Conservation (phyloP, 2,113 vertebrate species). For the Corvus hawaiiensis region DNA sequence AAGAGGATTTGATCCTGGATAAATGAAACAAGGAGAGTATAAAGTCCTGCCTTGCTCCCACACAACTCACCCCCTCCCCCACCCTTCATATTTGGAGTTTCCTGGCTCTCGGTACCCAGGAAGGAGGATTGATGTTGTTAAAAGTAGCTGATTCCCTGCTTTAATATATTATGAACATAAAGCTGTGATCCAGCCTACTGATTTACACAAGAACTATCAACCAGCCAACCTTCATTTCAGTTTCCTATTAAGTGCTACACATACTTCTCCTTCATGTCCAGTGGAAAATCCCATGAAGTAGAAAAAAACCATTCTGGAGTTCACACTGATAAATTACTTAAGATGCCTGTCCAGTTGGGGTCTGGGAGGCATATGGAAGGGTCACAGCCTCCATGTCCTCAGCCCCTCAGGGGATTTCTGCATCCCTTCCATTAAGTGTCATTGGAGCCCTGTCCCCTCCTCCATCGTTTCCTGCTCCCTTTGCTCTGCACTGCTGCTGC, state of each 20-base stretch:
- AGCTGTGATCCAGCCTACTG: not conserved
- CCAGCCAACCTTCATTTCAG: not conserved
- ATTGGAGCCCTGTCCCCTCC: not conserved
- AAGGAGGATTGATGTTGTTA: not conserved
- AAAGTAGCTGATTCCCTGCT: not conserved
- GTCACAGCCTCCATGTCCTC: not conserved
- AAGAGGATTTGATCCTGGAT: not conserved
- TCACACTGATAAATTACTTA: not conserved
- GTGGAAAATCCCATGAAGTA: not conserved
- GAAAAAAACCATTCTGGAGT: not conserved
- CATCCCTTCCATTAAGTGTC: not conserved
- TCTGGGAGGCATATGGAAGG: not conserved
- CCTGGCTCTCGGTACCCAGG: not conserved
- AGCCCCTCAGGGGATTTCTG: not conserved
- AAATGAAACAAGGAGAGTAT: not conserved
- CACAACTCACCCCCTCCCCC: not conserved
- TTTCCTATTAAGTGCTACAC: not conserved
- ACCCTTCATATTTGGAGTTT: not conserved
- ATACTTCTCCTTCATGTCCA: not conserved
- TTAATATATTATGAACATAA: not conserved
- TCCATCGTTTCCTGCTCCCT: conserved; percentile 10
- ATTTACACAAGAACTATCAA: not conserved
- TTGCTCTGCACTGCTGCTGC: not conserved
- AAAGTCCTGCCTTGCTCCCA: not conserved
- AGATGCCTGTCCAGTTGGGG: not conserved